phyloP scores from a whole-genome alignment of 2,888 invertebrate genomes.

The Griposia aprilina region DNA sequence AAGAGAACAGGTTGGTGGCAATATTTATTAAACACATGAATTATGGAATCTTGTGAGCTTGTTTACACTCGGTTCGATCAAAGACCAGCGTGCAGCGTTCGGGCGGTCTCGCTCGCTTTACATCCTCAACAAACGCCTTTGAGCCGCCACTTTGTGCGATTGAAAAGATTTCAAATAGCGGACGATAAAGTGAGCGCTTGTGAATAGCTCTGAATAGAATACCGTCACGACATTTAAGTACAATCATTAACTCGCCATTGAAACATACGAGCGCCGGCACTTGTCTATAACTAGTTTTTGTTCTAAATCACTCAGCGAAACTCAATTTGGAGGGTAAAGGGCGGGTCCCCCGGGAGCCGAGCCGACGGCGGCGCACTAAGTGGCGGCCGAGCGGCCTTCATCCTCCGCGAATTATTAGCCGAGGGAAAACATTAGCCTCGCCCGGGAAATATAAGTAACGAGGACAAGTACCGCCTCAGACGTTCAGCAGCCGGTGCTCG shows the following conservation, averaged over 20 bases:
- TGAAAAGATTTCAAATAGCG: constrained; percentile 50
- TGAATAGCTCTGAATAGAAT: constrained; percentile 44
- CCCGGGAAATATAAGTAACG: constrained; percentile 74
- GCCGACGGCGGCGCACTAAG: constrained; percentile 71
- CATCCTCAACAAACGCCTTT: constrained; percentile 34
- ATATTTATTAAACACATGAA: neutral
- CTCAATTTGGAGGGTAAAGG: constrained; percentile 83
- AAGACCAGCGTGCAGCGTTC: neutral
- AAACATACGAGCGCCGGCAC: constrained; percentile 71
- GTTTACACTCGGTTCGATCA: neutral
- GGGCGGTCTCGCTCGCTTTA: constrained; percentile 15
- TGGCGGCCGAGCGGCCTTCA: constrained; percentile 76
- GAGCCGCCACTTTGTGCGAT: constrained; percentile 43
- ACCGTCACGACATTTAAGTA: constrained; percentile 62
- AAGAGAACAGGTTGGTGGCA: constrained; percentile 92
- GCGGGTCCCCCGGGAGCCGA: constrained; percentile 74
- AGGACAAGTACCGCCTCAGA: constrained; percentile 72
- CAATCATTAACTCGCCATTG: constrained; percentile 69
- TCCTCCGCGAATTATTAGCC: constrained; percentile 80
- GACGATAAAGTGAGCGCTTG: constrained; percentile 28
- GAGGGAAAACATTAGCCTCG: constrained; percentile 78
- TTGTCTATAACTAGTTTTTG: constrained; percentile 80
- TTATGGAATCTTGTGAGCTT: constrained; percentile 2
- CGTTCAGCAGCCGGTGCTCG: constrained; percentile 57
- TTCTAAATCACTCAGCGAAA: constrained; percentile 85